Conservation (phyloP, 2,113 vertebrate genomes). For the Gymnobelideus leadbeateri region DNA sequence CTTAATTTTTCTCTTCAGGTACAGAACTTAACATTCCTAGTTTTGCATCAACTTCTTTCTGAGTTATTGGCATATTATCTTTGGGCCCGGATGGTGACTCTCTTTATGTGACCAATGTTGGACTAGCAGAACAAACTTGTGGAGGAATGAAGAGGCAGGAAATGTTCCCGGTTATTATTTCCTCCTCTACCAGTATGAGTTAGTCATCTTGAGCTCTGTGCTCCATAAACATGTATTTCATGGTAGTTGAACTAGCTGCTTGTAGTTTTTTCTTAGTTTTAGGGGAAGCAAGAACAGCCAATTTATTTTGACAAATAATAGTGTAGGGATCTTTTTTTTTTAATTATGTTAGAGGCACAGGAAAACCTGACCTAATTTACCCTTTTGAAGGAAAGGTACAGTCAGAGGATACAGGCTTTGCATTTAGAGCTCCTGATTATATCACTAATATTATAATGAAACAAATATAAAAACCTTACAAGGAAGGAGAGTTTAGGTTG, state of each 20-base stretch:
- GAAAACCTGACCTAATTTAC: not conserved
- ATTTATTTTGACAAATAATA: not conserved
- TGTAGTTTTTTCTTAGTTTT: not conserved
- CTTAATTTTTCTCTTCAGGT: not conserved
- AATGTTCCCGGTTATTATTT: not conserved
- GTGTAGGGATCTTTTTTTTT: not conserved
- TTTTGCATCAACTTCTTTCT: not conserved
- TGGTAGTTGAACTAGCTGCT: not conserved
- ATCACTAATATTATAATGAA: slow-evolving; percentile 39
- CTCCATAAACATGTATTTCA: not conserved
- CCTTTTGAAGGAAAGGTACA: not conserved
- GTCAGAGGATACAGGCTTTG: not conserved
- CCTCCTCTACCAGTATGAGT: not conserved
- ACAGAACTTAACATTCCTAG: not conserved
- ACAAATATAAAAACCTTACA: not conserved
- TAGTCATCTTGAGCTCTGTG: not conserved
- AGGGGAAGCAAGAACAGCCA: not conserved
- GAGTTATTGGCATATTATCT: not conserved
- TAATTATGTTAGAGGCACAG: not conserved
- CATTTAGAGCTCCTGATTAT: slow-evolving; percentile 39
- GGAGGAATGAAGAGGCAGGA: slow-evolving; percentile 6
- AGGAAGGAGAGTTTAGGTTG: not conserved
- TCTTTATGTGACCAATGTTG: not conserved
- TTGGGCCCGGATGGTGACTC: not conserved
- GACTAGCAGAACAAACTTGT: slow-evolving; percentile 1